Conservation (phyloP, 2,888 invertebrate genomes). For the Alsophila aescularia region DNA sequence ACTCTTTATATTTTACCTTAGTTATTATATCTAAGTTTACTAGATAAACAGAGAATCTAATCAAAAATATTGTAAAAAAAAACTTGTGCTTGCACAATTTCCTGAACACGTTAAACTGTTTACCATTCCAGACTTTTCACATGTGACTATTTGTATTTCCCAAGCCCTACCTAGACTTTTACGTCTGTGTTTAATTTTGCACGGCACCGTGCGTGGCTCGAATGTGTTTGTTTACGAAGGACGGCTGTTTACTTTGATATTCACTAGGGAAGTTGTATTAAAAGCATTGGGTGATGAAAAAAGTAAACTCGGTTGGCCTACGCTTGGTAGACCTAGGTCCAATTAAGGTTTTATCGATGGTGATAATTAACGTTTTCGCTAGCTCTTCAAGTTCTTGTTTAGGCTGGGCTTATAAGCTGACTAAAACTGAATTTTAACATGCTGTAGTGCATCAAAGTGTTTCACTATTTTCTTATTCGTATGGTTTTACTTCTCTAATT, state of each 20-base stretch:
- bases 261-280: conserved; percentile 70
- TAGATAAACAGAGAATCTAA: background rate
- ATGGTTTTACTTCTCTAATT: no score
- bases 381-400: no score
- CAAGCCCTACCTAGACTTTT: conserved; percentile 17
- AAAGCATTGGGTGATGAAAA: conserved; percentile 52
- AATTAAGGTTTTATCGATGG: background rate
- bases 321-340: background rate
- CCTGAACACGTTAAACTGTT: background rate
- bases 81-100: background rate
- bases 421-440: no score
- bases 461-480: no score
- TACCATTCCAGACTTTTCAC: background rate
- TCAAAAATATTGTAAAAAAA: background rate
- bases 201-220: conserved; percentile 49
- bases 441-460: no score
- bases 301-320: conserved; percentile 35
- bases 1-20: no score
- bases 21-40: no score
- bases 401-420: no score
- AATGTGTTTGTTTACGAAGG: conserved; percentile 59
- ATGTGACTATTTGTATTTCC: conserved; percentile 1
- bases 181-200: conserved; percentile 58
- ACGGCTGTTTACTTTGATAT: conserved; percentile 61
- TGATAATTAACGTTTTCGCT: background rate